Conservation (phyloP, 2,888 invertebrate species). For the Xestia xanthographa region DNA sequence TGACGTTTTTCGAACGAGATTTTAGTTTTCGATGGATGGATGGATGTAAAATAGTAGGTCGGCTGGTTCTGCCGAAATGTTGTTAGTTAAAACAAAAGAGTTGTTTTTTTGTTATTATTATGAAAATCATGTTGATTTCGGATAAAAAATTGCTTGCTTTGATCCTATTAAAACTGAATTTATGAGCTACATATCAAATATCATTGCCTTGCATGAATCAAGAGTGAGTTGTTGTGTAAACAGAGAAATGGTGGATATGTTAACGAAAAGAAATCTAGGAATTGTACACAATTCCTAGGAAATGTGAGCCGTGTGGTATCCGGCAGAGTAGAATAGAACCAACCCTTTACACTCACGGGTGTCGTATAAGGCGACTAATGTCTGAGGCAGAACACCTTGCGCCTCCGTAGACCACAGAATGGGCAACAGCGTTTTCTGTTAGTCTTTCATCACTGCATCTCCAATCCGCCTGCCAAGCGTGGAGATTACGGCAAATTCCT, state of each 20-base stretch:
- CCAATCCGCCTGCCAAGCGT: too few species aligned
- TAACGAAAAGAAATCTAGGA: too few species aligned
- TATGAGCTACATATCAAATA: neutral
- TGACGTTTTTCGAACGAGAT: slow-evolving; percentile 46
- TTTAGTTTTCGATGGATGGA: slow-evolving; percentile 37
- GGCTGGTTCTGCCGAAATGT: neutral
- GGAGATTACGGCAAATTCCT: too few species aligned
- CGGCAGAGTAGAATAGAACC: too few species aligned
- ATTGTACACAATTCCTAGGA: too few species aligned
- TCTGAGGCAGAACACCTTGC: too few species aligned
- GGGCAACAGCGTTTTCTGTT: too few species aligned
- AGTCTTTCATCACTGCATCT: too few species aligned
- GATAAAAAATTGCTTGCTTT: neutral
- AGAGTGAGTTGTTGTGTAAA: neutral
- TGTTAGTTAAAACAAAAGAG: neutral
- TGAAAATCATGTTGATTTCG: neutral
- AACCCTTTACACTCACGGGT: too few species aligned
- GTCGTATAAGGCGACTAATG: too few species aligned
- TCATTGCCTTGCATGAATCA: neutral
- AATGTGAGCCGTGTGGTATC: too few species aligned
- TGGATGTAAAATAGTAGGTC: slow-evolving; percentile 1
- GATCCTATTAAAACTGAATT: neutral
- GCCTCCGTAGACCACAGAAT: too few species aligned
- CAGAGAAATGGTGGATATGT: neutral
- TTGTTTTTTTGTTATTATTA: neutral